Percentiles rank a stretch among this genome's conserved stretches.
Conservation (phyloP, 1,140 invertebrate species). For the Drosophila littoralis region DNA sequence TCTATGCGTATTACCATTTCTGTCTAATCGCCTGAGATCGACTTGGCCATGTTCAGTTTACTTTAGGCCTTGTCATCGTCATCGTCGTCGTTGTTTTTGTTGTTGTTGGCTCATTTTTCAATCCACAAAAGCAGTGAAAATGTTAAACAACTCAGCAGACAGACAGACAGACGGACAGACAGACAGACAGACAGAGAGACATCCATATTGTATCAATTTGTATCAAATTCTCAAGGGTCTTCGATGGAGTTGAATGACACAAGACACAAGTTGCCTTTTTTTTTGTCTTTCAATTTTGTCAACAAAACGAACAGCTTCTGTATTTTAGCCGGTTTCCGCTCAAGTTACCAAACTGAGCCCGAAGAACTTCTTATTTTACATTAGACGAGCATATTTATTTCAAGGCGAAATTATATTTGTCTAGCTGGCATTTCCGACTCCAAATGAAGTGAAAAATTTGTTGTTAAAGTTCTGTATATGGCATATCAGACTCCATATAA, state of each 20-base stretch:
- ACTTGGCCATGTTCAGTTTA: conserved; percentile 51
- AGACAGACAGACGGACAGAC: conserved; percentile 26
- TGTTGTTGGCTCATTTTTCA: conserved; percentile 14
- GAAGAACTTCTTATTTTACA: neutral
- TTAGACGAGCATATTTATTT: neutral
- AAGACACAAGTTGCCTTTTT: neutral
- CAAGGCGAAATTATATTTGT: conserved; percentile 2
- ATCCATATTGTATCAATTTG: conserved; percentile 67
- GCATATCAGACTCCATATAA: no score
- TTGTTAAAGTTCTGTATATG: no score
- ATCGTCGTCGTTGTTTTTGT: neutral
- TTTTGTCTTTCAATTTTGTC: no score
- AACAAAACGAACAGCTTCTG: neutral
- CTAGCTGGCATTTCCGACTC: neutral
- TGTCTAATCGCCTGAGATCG: conserved; percentile 47
- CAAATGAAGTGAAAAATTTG: neutral
- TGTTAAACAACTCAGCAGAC: conserved; percentile 43
- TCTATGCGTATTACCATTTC: conserved; percentile 68
- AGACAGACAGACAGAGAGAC: conserved; percentile 14
- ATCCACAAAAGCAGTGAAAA: conserved; percentile 47
- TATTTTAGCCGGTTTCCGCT: conserved; percentile 11
- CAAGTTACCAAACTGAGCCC: conserved; percentile 12
- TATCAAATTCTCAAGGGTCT: conserved; percentile 71
- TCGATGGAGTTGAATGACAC: conserved; percentile 50
- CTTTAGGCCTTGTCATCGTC: conserved; percentile 51